Base-by-base conservation (phyloP, 2,888 invertebrate species). In the Cryptocephalus moraei region DNA sequence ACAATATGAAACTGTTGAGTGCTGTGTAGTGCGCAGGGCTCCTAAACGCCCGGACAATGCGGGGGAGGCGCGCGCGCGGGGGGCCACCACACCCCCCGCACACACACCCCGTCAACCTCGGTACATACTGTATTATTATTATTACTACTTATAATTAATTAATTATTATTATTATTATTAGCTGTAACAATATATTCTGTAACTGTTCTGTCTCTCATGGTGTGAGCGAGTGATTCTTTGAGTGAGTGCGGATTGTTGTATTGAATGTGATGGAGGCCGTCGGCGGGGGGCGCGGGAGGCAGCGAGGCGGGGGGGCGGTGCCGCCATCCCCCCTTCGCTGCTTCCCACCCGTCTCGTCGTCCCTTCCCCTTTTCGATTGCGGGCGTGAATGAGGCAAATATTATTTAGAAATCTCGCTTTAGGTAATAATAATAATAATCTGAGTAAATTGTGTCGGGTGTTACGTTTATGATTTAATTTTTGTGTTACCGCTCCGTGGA, bases 81-180 rank as follows among this genome's bases (percentile, higher is more conserved):
- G 45, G 39, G 41, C 39, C 12, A 39, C 39, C 12, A 45, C 45
- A 45, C 47, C 48, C 52, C 52, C 49, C 50, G 54, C 12, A 9
- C 31, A 31, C 12, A 31, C 40, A 42, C 53, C 59, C 53, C 53
- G 48, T 46, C 47, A 45, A 42, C 44, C 58, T 61, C 59, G 62
- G 66, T 67, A 67, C 66, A 67, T 68, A 68, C 63, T 67, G 68
- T 68, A 68, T 68, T 68, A 68, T 68, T 67, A 66, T 63, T 61
- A 62, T 60, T 62, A 62, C 22, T 22, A 22, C 22, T 22, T 22
- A 22, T 22, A 22, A 22, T 22, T 22, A 22, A 22, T 22, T 22
- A 22, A 22, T 22, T 22, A 22, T 22, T 22, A 22, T 22, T 22
- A 22, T 57, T 64, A 66, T 65, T 65, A 61, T 57, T 62, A 63